These are phyloP conservation scores for Campopleginae sp. DNA, from an alignment of 2,888 invertebrate genomes.

Conservation along the genomic window DNA sequence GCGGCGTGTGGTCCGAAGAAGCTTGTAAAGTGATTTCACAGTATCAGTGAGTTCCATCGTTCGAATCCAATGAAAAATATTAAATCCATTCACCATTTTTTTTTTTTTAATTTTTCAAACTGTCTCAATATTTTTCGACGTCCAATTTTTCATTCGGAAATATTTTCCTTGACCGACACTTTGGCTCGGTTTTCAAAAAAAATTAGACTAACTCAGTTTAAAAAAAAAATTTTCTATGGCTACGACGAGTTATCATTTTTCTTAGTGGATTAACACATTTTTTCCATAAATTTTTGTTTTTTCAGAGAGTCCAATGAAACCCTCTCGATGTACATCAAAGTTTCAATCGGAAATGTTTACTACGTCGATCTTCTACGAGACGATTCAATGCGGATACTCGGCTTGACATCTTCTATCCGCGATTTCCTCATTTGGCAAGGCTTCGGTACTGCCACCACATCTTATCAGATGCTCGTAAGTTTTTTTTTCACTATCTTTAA, in stretches of 20 bases:
- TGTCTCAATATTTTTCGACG: too few species aligned
- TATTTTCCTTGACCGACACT: neutral
- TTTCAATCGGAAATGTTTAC: slow-evolving; percentile 62
- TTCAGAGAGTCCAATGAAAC: slow-evolving; percentile 69
- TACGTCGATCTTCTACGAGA: slow-evolving; percentile 82
- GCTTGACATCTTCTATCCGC: slow-evolving; percentile 78
- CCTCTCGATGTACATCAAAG: slow-evolving; percentile 77
- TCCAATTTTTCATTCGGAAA: too few species aligned
- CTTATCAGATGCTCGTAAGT: slow-evolving; percentile 71
- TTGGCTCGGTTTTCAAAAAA: too few species aligned
- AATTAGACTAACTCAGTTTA: too few species aligned
- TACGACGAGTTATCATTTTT: neutral
- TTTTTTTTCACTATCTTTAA: slow-evolving; percentile 19
- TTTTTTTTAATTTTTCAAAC: slow-evolving; percentile 57
- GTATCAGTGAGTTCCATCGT: slow-evolving; percentile 42
- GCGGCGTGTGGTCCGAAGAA: slow-evolving; percentile 85
- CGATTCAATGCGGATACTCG: slow-evolving; percentile 47
- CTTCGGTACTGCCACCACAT: slow-evolving; percentile 77
- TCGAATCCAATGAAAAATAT: too few species aligned
- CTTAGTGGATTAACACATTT: neutral
- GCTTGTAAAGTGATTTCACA: slow-evolving; percentile 83
- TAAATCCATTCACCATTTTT: too few species aligned
- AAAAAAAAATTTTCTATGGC: too few species aligned
- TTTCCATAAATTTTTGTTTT: neutral
- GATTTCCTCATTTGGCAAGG: slow-evolving; percentile 84